phyloP scores from a whole-genome alignment of 2,888 invertebrate species.

The Nezara viridula region DNA sequence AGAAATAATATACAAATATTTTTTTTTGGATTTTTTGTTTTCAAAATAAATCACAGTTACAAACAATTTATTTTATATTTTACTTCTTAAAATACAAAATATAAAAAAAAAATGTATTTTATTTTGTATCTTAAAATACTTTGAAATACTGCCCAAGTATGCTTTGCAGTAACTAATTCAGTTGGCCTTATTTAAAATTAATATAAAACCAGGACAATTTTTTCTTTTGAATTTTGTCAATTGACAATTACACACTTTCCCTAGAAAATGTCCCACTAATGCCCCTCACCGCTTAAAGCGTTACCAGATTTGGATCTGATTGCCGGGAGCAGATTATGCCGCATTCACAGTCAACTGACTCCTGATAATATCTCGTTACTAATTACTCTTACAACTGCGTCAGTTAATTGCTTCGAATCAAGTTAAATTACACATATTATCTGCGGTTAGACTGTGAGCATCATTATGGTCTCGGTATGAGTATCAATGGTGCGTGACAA shows the following conservation, averaged over 20 bases:
- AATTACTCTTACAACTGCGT: conserved; percentile 32
- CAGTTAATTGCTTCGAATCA: conserved; percentile 26
- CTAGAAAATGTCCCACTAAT: neutral
- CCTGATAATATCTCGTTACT: neutral
- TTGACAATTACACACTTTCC: neutral
- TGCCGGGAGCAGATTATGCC: neutral
- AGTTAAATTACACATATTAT: conserved; percentile 28
- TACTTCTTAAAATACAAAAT: too few species aligned
- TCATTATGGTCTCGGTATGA: neutral
- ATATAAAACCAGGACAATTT: too few species aligned
- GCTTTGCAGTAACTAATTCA: too few species aligned
- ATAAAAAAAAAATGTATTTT: too few species aligned
- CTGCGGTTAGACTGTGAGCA: neutral
- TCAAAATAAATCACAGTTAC: too few species aligned
- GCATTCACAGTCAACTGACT: conserved; percentile 12
- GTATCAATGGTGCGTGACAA: neutral
- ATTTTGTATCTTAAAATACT: too few species aligned
- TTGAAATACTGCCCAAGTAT: too few species aligned
- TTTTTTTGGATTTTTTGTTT: too few species aligned
- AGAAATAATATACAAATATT: too few species aligned
- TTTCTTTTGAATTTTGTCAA: neutral
- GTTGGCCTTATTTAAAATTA: too few species aligned
- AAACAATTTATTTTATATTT: too few species aligned
- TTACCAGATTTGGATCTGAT: neutral
- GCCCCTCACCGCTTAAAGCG: neutral